phyloP scores from a whole-genome alignment of 2,113 vertebrate species.

The Herpailurus yagouaroundi region DNA sequence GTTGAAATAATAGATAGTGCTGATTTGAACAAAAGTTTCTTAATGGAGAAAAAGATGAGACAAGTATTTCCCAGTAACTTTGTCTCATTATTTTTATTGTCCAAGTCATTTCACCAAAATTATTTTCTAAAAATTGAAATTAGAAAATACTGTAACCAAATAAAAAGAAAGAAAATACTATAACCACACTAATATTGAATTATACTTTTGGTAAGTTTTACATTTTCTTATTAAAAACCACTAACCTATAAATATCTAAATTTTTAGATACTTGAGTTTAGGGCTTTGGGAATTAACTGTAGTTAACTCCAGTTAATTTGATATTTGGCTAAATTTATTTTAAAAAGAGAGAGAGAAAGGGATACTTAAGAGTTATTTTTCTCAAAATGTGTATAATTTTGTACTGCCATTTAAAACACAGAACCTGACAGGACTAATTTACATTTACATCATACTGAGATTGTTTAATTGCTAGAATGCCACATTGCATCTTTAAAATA shows the following conservation, averaged over 20 bases:
- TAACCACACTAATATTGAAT: background rate
- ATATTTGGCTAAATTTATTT: slow-evolving; percentile 28
- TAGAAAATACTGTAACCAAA: background rate
- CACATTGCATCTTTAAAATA: slow-evolving; percentile 35
- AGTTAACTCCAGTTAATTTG: background rate
- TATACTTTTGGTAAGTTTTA: background rate
- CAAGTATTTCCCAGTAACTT: background rate
- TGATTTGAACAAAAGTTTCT: background rate
- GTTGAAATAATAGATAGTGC: background rate
- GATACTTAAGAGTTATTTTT: slow-evolving; percentile 19
- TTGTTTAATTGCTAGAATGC: slow-evolving; percentile 35
- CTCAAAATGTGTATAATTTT: slow-evolving; percentile 42
- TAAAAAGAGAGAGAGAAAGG: background rate
- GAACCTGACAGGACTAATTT: slow-evolving; percentile 48
- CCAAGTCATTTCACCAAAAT: background rate
- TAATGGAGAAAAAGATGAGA: background rate
- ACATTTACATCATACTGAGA: slow-evolving; percentile 24
- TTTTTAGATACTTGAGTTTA: slow-evolving; percentile 14
- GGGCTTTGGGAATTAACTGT: background rate
- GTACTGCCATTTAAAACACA: slow-evolving; percentile 49
- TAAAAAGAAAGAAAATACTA: background rate
- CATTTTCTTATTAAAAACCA: slow-evolving; percentile 20
- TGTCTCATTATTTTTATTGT: background rate
- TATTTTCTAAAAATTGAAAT: slow-evolving; percentile 4
- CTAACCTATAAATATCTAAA: background rate